Evolutionary conservation across 2,113 vertebrate species (phyloP), one percentile per base, ranked within the genome.

Genomic region (Gymnorhina tibicen): DNA sequence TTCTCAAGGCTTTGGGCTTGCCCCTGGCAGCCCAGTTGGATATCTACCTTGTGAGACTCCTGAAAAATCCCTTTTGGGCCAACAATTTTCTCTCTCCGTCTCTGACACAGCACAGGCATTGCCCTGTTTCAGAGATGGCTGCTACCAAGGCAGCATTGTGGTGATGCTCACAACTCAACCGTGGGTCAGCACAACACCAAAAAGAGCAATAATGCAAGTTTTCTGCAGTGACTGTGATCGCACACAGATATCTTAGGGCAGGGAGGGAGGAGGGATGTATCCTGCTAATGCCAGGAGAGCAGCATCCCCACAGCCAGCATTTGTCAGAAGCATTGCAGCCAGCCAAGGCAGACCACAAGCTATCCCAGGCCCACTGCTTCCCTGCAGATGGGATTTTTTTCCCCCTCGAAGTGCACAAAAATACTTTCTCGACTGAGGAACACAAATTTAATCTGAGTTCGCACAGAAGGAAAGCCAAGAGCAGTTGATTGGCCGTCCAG

Each of bases 1-100:
- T 90, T 95, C 74, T 81, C 11, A 3, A 91, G 50, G 70, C 70
- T 50, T 52, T 87, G 73, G 55, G 85, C 72, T 94, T 94, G 90
- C 86, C 79, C 55, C 73, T 80, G 76, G 50, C 80, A 94, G 85
- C 86, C 42, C 58, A 11, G 76, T 24, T 90, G 87, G 91, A 87
- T 28, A 47, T 77, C 73, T 83, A 87, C 82, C 88, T 89, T 91
- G 53, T 50, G 30, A 91, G 75, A 55, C 87, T 93, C 58, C 72
- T 89, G 79, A 85, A 95, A 96, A 90, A 73, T 33, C 37, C 52
- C 32, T 50, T 88, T 42, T 13, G 27, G 39, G 60, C 26, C 47
- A 79, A 33, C 1, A 5, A 5, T 50, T 44, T 92, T 91, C 33
- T 85, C 16, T 12, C 49, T 83, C 30, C 27, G 32, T 28, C 47